Percentiles rank a stretch among this genome's conserved stretches.
phyloP scores from a whole-genome alignment of 2,797 vertebrate genomes.

The Myripristis murdjan region DNA sequence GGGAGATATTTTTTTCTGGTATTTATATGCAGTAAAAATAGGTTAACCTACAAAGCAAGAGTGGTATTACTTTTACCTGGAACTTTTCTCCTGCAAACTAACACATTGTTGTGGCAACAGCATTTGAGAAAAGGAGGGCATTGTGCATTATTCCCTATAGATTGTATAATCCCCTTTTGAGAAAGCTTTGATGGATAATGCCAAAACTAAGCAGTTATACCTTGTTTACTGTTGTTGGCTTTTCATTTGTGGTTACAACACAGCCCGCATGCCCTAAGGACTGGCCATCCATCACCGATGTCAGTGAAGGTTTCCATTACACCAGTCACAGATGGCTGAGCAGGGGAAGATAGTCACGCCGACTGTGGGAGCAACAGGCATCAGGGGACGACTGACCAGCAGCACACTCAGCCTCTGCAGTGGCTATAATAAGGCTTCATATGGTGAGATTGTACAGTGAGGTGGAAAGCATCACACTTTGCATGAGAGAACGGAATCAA shows the following conservation, averaged over 20 bases:
- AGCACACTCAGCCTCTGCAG: slow-evolving; percentile 30
- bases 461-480: background rate
- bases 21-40: slow-evolving; percentile 25
- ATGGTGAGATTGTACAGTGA: slow-evolving; percentile 38
- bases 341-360: slow-evolving; percentile 45
- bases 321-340: slow-evolving; percentile 72
- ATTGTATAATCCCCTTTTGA: slow-evolving; percentile 28
- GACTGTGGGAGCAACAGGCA: slow-evolving; percentile 41
- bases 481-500: rapidly evolving
- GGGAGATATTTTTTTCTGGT: background rate
- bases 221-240: slow-evolving; percentile 36
- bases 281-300: slow-evolving; percentile 65
- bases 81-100: background rate
- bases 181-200: slow-evolving; percentile 12
- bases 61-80: background rate
- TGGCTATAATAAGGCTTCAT: slow-evolving; percentile 43
- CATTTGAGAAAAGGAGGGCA: slow-evolving; percentile 7
- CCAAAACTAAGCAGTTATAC: slow-evolving; percentile 20
- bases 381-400: slow-evolving; percentile 39
- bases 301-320: slow-evolving; percentile 70
- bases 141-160: slow-evolving; percentile 11
- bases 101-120: background rate
- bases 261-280: slow-evolving; percentile 41
- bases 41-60: background rate
- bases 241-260: slow-evolving; percentile 56